Conservation (phyloP, 1,140 invertebrate genomes). For the Temnothorax nylanderi region DNA sequence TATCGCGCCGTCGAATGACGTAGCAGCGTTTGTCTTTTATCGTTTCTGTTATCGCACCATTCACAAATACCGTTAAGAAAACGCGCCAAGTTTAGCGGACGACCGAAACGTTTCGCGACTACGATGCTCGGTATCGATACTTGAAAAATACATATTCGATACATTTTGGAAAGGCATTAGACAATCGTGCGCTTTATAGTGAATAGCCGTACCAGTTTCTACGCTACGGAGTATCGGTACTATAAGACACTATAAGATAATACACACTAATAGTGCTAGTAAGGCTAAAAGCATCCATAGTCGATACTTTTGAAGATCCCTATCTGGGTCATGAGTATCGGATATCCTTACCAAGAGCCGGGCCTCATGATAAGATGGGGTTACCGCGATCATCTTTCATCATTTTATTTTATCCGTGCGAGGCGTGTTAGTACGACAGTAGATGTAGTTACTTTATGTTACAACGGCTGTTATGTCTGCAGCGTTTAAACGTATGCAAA, state of each 20-base stretch:
- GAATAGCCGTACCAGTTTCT: neutral
- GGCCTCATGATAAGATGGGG: constrained; percentile 9
- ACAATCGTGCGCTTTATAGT: neutral
- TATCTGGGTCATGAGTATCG: constrained; percentile 41
- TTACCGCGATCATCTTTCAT: constrained; percentile 46
- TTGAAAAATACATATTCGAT: constrained; percentile 1
- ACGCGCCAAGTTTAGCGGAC: neutral
- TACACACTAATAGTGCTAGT: neutral
- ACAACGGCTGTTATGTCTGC: neutral
- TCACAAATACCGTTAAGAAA: constrained; percentile 2
- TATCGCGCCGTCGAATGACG: constrained; percentile 3
- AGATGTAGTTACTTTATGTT: neutral
- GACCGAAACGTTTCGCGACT: neutral
- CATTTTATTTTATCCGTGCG: constrained; percentile 28
- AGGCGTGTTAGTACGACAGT: neutral
- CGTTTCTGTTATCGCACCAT: neutral
- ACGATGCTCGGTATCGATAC: neutral
- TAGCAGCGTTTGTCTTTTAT: constrained; percentile 25
- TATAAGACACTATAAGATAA: neutral
- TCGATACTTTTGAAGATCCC: constrained; percentile 38
- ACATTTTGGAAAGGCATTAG: constrained; percentile 14
- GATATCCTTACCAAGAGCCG: constrained; percentile 16
- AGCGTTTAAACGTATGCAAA: neutral
- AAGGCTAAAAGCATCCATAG: constrained; percentile 10
- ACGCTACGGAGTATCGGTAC: constrained; percentile 9